phyloP scores from a whole-genome alignment of 35 echinoderm and acorn worm species.

The Lytechinus variegatus region DNA sequence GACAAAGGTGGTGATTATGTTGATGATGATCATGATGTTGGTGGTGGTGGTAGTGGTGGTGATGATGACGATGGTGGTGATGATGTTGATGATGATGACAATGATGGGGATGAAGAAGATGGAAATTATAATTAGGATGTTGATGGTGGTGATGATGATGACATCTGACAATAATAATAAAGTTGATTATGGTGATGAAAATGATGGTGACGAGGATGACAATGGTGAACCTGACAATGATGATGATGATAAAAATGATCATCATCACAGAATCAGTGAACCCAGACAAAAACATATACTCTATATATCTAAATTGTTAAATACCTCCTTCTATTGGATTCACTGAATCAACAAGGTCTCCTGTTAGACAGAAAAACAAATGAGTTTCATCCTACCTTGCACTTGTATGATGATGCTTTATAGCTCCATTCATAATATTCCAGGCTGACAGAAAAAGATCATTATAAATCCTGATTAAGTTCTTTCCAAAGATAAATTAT shows the following conservation, averaged over 20 bases:
- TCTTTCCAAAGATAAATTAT: not conserved
- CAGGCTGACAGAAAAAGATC: not conserved
- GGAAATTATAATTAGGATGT: not conserved
- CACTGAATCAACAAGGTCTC: not conserved
- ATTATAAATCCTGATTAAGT: not conserved
- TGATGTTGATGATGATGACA: not conserved
- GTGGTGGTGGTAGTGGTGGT: not conserved
- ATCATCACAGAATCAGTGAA: no score
- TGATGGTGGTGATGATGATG: not conserved
- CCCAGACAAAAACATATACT: no score
- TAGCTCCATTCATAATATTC: not conserved
- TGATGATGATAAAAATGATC: not conserved
- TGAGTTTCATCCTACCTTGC: not conserved
- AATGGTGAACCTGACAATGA: not conserved
- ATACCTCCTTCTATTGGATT: not conserved
- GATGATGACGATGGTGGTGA: not conserved
- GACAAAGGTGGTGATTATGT: not conserved
- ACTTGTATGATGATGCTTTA: not conserved
- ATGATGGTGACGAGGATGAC: not conserved
- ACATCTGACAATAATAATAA: not conserved
- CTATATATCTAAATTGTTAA: no score
- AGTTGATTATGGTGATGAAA: not conserved
- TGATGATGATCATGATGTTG: not conserved
- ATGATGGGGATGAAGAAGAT: not conserved
- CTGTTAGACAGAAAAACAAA: not conserved